Evolutionary conservation across 2,888 invertebrate genomes (phyloP).

Genomic region (Troides oblongomaculatus): DNA sequence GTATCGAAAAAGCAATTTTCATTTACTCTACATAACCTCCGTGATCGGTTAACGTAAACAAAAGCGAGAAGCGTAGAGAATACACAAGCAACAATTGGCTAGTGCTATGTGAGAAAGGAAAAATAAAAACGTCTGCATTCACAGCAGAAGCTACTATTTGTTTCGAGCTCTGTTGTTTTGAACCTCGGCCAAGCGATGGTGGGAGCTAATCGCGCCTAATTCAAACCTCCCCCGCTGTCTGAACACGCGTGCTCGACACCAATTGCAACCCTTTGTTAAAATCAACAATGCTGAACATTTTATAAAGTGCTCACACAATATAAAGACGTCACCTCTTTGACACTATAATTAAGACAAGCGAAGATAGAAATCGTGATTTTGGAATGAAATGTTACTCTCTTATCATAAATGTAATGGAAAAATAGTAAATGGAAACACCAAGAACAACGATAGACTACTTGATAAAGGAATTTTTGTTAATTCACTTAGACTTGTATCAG

Average conservation of each 20-base stretch:
- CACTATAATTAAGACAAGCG: no score
- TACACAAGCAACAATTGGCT: constrained; percentile 58
- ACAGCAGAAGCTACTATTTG: constrained; percentile 46
- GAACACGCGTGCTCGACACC: constrained; percentile 29
- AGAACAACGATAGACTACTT: no score
- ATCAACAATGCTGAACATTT: constrained; percentile 15
- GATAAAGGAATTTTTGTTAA: no score
- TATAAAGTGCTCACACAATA: no score
- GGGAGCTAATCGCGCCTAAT: constrained; percentile 54
- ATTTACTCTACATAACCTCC: constrained; percentile 10
- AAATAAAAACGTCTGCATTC: constrained; percentile 47
- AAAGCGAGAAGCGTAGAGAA: constrained; percentile 41
- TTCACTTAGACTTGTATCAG: no score
- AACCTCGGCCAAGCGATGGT: constrained; percentile 56
- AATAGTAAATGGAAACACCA: no score
- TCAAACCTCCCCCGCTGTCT: constrained; percentile 38
- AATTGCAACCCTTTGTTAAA: constrained; percentile 20
- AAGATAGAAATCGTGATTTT: no score
- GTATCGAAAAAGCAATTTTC: constrained; percentile 22
- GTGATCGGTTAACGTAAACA: constrained; percentile 29
- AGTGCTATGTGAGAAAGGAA: constrained; percentile 47
- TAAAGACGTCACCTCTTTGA: no score
- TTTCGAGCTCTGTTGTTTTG: constrained; percentile 55
- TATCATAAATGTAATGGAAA: no score
- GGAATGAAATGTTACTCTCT: no score